Conservation (phyloP, 2,113 vertebrate genomes). For the Corythoichthys intestinalis region DNA sequence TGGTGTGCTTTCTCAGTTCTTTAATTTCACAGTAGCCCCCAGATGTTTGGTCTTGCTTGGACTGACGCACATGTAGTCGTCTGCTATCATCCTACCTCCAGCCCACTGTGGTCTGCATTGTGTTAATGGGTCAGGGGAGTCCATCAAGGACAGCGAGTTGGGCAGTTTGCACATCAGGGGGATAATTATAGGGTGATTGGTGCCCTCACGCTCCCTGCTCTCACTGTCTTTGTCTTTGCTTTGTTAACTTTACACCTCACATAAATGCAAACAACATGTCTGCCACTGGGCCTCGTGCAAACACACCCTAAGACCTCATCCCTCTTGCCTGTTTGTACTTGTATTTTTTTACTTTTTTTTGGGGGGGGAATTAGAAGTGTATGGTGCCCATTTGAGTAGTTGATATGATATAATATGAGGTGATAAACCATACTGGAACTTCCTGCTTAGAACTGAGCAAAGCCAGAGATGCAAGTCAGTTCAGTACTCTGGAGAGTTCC, state of each 20-base stretch:
- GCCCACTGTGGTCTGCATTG: constrained; percentile 54
- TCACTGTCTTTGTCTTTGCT: constrained; percentile 63
- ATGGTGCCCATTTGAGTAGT: neutral
- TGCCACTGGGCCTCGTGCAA: constrained; percentile 43
- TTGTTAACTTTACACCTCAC: constrained; percentile 46
- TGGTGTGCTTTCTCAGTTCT: constrained; percentile 53
- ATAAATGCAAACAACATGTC: constrained; percentile 47
- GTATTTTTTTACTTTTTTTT: neutral
- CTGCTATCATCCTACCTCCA: constrained; percentile 47
- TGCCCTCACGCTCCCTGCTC: constrained; percentile 65
- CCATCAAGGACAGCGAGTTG: constrained; percentile 68
- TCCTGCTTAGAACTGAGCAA: constrained; percentile 55
- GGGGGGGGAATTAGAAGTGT: neutral
- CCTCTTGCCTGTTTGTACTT: constrained; percentile 35
- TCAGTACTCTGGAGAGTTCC: constrained; percentile 66
- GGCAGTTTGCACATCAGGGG: constrained; percentile 68
- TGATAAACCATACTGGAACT: constrained; percentile 48
- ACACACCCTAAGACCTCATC: constrained; percentile 21
- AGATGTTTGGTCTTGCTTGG: constrained; percentile 63
- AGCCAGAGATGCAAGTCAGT: constrained; percentile 20
- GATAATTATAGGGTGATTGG: constrained; percentile 73
- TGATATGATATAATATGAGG: no score
- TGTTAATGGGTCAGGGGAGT: constrained; percentile 73
- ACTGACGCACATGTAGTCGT: constrained; percentile 64
- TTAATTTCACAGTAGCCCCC: constrained; percentile 61